Evolutionary conservation across 2,113 vertebrate genomes (phyloP).

Genomic region (Phrynocephalus versicolor): DNA sequence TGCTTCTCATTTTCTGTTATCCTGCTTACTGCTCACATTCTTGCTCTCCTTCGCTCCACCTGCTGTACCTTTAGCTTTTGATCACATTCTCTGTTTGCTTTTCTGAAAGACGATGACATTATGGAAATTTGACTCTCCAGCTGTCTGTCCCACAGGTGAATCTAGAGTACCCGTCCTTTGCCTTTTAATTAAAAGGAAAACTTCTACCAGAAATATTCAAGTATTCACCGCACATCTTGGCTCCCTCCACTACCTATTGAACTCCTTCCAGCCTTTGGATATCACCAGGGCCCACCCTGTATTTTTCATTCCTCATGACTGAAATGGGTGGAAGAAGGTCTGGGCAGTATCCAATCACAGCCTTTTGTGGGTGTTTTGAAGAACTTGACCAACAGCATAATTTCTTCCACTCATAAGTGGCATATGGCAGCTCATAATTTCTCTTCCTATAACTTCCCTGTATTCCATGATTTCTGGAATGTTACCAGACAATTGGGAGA

Average conservation of each 20-base stretch:
- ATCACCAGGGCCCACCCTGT: not conserved
- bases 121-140: slow-evolving; percentile 27
- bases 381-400: not conserved
- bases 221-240: slow-evolving; percentile 1
- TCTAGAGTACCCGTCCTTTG: not conserved
- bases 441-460: not conserved
- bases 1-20: slow-evolving; percentile 3
- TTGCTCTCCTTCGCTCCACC: slow-evolving; percentile 21
- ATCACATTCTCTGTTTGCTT: slow-evolving; percentile 15
- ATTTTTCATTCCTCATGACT: not conserved
- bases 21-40: not conserved
- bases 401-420: slow-evolving; percentile 7
- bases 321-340: not conserved
- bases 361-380: not conserved
- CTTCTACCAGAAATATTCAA: not conserved
- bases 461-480: slow-evolving; percentile 30
- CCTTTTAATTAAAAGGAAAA: slow-evolving; percentile 24
- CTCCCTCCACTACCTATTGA: not conserved
- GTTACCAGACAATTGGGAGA: not conserved
- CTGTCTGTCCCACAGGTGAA: slow-evolving; percentile 15
- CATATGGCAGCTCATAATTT: accelerated
- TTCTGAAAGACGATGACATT: not conserved
- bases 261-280: not conserved
- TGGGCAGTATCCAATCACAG: slow-evolving; percentile 10
- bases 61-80: slow-evolving; percentile 20